These are phyloP conservation scores for Ferrisia virgata DNA, from an alignment of 2,888 invertebrate genomes.

Conservation along the genomic window DNA sequence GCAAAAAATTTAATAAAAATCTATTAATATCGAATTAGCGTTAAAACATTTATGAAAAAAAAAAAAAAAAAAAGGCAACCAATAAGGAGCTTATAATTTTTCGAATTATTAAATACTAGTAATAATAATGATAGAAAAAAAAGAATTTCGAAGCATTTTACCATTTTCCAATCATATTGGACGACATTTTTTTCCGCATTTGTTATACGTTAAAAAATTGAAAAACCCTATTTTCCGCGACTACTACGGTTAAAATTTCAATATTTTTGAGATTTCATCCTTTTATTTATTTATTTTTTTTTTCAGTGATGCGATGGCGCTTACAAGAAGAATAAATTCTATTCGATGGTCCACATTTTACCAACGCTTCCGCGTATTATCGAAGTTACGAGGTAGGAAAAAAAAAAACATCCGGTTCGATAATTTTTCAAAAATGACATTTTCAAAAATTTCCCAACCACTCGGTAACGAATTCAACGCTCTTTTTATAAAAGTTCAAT, in stretches of 20 bases:
- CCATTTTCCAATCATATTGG: not conserved
- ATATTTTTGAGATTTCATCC: no score
- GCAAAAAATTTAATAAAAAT: not conserved
- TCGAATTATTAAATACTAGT: not conserved
- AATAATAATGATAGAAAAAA: no score
- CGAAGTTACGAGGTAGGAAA: not conserved
- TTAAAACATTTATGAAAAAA: not conserved
- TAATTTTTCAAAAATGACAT: conserved; percentile 14
- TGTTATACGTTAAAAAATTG: no score
- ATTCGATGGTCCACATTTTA: not conserved
- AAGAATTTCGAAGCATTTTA: not conserved
- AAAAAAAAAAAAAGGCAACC: no score
- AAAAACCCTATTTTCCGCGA: no score
- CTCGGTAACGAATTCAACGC: not conserved
- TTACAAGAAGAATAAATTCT: no score
- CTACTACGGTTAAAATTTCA: no score
- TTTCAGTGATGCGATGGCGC: no score
- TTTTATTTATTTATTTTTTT: no score
- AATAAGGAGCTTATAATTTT: not conserved
- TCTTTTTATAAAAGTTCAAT: not conserved
- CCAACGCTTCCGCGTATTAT: not conserved
- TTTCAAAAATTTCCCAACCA: not conserved
- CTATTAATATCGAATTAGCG: conserved; percentile 1
- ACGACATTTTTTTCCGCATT: not conserved
- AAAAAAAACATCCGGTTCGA: not conserved